These are phyloP conservation scores for Rhagophthalmus giganteus DNA, from an alignment of 2,888 invertebrate species.

Conservation along the genomic window DNA sequence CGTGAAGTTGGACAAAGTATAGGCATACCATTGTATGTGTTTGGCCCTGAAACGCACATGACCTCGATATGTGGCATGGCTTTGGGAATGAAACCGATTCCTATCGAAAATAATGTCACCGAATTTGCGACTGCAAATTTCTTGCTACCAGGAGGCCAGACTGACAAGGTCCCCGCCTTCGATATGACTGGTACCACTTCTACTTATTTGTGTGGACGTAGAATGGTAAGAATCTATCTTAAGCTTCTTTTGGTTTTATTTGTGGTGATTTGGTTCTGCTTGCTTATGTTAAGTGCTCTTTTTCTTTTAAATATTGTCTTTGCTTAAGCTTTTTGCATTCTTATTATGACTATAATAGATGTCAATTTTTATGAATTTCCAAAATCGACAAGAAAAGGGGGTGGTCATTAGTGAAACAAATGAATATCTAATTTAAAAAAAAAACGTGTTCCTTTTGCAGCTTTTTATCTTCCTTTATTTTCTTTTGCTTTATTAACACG, in stretches of 20 bases:
- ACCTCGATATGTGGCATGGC: slow-evolving; percentile 99
- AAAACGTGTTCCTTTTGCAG: too few species aligned
- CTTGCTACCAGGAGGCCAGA: slow-evolving; percentile 71
- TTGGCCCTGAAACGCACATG: slow-evolving; percentile 99
- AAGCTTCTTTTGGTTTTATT: slow-evolving; percentile 11
- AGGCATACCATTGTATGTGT: slow-evolving; percentile 92
- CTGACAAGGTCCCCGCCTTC: slow-evolving; percentile 23
- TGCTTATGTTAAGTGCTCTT: slow-evolving; percentile 7
- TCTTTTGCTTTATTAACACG: slow-evolving; percentile 10
- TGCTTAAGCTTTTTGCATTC: slow-evolving; percentile 7
- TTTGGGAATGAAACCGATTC: slow-evolving; percentile 84
- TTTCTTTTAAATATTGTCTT: slow-evolving; percentile 11
- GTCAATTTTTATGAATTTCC: too few species aligned
- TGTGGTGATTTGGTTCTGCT: slow-evolving; percentile 26
- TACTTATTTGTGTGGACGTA: slow-evolving; percentile 13
- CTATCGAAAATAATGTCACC: slow-evolving; percentile 62
- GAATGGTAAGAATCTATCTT: slow-evolving; percentile 11
- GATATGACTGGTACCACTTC: slow-evolving; percentile 21
- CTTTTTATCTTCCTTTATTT: slow-evolving; percentile 8
- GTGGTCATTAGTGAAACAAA: too few species aligned
- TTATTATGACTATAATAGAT: background rate
- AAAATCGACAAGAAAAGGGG: too few species aligned
- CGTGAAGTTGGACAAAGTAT: slow-evolving; percentile 79
- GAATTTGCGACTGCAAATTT: slow-evolving; percentile 89
- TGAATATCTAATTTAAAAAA: too few species aligned